Percentiles rank a stretch among this genome's conserved stretches.
These are phyloP conservation scores for Trichonephila clavipes DNA, from an alignment of 1,140 invertebrate species.

Conservation along the genomic window DNA sequence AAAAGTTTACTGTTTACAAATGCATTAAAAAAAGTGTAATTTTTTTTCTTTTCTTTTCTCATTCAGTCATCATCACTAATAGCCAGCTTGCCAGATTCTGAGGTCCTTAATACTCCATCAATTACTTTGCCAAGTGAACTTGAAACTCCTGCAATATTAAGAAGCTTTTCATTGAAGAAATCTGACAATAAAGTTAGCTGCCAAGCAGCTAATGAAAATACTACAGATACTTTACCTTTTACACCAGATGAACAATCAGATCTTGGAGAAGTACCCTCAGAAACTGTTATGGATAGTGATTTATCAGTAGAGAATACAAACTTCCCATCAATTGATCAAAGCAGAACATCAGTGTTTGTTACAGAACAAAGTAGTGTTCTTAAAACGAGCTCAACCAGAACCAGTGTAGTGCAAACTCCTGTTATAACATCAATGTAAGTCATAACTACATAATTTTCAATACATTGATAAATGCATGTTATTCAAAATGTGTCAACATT, in stretches of 20 bases:
- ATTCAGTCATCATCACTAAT: conserved; percentile 63
- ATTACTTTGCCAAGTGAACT: conserved; percentile 67
- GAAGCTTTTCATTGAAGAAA: background rate
- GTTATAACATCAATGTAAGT: conserved; percentile 75
- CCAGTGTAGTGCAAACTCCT: conserved; percentile 66
- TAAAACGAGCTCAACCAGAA: background rate
- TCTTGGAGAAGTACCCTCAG: background rate
- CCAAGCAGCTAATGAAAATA: conserved; percentile 25
- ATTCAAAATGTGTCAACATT: no score
- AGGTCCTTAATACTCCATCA: conserved; percentile 77
- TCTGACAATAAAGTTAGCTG: background rate
- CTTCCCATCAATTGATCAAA: background rate
- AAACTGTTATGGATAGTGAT: background rate
- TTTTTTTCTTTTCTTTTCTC: background rate
- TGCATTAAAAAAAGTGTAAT: background rate
- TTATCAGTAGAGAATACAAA: background rate
- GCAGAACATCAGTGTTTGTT: background rate
- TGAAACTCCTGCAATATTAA: conserved; percentile 39
- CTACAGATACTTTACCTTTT: conserved; percentile 60
- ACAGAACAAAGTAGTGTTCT: background rate
- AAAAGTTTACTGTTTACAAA: no score
- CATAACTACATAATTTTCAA: no score
- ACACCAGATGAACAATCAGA: conserved; percentile 19
- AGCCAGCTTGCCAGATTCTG: conserved; percentile 56
- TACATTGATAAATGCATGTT: no score